Base-by-base conservation (phyloP, 1,140 invertebrate species). In the Agraylea sexmaculata region DNA sequence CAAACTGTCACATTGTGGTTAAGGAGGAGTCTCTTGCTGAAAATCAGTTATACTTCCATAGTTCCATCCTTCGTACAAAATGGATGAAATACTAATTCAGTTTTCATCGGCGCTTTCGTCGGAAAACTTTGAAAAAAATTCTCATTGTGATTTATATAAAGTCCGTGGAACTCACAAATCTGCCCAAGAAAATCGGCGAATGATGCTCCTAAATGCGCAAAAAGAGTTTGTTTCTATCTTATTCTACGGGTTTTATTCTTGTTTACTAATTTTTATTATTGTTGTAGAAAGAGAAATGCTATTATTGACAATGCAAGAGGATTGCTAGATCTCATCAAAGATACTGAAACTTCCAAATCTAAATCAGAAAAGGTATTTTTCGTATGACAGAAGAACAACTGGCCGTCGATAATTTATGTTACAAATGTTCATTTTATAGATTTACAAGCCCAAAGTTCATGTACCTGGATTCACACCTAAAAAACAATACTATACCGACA, bases 401-500 rank as follows among this genome's bases (percentile, higher is more conserved):
- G 34, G 8, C 33, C 7, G 7, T 8, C 6, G 19, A 35, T 35
- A 8, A 35, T 17, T 7, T 10, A 10, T n/a, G n/a, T n/a, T n/a
- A n/a, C n/a, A n/a, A 18, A 35, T n/a, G 32, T 40, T 25, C 34
- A n/a, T 20, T 42, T 58, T 55, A 16, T 40, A 64, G 62, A 42
- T 41, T 10, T 66, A 66, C 21, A 58, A 53, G 40, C 65, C 65
- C 22, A 60, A 51, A 37, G 56, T 63, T 23, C 59, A 60, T 57
- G 64, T 68, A 2, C 54, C 65, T 31, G 65, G 65, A 3, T 68
- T 68, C 40, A 50, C 53, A 25, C 58, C 49, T 42, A 45, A 52
- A 18, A 40, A 51, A 17, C 38, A 22, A 3, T 41, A 51, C 28
- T 68, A 61, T 42, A 53, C 49, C 4, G 54, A 66, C 52, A 56